These are phyloP conservation scores for Isoperla grammatica DNA, from an alignment of 2,888 invertebrate species.

Conservation along the genomic window DNA sequence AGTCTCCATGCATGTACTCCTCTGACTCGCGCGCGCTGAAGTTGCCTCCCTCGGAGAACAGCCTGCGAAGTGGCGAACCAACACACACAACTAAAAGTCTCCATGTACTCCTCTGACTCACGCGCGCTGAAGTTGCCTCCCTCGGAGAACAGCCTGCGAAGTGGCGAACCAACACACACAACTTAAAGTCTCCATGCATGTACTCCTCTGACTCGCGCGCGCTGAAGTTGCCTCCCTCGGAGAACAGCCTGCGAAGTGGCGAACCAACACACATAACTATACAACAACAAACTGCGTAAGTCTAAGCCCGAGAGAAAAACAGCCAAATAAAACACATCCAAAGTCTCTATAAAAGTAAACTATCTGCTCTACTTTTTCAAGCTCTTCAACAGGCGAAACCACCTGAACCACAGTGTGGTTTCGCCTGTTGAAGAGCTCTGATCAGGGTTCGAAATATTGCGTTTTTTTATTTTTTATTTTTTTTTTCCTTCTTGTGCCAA, in stretches of 20 bases:
- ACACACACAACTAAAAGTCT: not conserved
- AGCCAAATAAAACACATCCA: too few relatives aligned
- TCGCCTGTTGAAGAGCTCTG: too few relatives aligned
- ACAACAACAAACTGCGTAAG: not conserved
- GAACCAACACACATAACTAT: not conserved
- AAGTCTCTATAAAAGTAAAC: too few relatives aligned
- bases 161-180: not conserved
- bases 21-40: slow-evolving; percentile 16
- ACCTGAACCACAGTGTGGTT: too few relatives aligned
- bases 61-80: slow-evolving; percentile 1
- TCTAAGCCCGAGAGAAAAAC: too few relatives aligned
- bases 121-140: slow-evolving; percentile 19
- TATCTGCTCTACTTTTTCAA: too few relatives aligned
- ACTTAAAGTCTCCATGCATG: too few relatives aligned
- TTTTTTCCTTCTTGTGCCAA: too few relatives aligned
- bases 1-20: not conserved
- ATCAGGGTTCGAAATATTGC: too few relatives aligned
- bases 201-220: slow-evolving; percentile 12
- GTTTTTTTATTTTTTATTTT: too few relatives aligned
- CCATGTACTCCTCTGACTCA: slow-evolving; percentile 11
- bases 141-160: slow-evolving; percentile 16
- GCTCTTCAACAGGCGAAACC: too few relatives aligned
- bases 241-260: slow-evolving; percentile 13
- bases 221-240: slow-evolving; percentile 21
- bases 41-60: slow-evolving; percentile 22